These are phyloP conservation scores for Metalampra italica DNA, from an alignment of 2,888 invertebrate species.

Conservation along the genomic window DNA sequence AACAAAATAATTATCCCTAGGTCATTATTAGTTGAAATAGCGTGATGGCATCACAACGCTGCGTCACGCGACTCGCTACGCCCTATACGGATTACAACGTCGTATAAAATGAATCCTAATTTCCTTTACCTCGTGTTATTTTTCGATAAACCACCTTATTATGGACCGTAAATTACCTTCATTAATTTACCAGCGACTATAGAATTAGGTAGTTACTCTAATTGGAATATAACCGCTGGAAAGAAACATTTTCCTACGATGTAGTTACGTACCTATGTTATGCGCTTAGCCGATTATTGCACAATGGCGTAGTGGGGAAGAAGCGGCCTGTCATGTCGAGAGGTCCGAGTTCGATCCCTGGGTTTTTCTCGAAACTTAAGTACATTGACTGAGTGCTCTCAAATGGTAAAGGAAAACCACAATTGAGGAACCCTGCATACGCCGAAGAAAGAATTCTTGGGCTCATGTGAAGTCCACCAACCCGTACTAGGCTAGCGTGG, in stretches of 20 bases:
- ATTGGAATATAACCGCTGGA: neutral
- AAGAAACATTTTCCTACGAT: neutral
- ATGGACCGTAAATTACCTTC: neutral
- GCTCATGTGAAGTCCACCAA: no score
- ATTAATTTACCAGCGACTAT: neutral
- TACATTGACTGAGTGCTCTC: no score
- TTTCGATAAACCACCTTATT: slow-evolving; percentile 12
- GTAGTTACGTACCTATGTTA: no score
- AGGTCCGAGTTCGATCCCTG: no score
- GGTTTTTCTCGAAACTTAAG: no score
- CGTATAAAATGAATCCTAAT: slow-evolving; percentile 20
- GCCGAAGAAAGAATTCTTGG: no score
- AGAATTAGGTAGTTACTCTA: slow-evolving; percentile 17
- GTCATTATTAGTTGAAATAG: neutral
- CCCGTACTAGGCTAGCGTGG: no score
- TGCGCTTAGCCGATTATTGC: no score
- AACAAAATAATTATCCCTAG: neutral
- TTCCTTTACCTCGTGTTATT: slow-evolving; percentile 17
- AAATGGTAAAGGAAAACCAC: no score
- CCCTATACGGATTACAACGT: neutral
- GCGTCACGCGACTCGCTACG: slow-evolving; percentile 3
- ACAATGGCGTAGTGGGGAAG: no score
- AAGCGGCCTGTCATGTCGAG: no score
- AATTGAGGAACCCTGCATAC: no score
- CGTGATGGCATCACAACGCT: neutral